Evolutionary conservation across 2,888 invertebrate species (phyloP).

Genomic region (Ochropacha duplaris): DNA sequence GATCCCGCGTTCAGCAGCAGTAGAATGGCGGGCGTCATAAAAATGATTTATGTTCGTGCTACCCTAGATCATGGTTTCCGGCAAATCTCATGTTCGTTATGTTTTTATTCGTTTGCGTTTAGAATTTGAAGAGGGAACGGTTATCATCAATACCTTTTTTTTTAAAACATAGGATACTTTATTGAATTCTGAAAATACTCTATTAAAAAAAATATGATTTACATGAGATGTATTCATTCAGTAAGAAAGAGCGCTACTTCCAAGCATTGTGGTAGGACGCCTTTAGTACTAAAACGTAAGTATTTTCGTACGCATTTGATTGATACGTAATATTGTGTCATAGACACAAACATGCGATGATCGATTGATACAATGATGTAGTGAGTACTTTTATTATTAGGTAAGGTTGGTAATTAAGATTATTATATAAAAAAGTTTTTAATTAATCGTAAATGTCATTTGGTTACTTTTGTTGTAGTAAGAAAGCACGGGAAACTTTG

Average conservation of each 20-base stretch:
- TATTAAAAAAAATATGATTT: no score
- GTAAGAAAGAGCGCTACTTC: no score
- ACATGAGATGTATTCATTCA: no score
- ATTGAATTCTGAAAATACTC: no score
- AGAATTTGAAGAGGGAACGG: not conserved
- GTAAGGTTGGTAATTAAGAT: not conserved
- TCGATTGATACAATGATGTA: not conserved
- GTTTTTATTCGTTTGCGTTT: not conserved
- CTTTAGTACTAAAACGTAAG: not conserved
- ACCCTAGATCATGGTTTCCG: conserved; percentile 11
- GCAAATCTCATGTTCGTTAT: conserved; percentile 4
- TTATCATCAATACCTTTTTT: not conserved
- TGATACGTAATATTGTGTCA: not conserved
- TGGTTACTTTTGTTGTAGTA: no score
- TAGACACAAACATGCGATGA: not conserved
- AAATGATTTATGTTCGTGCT: conserved; percentile 8
- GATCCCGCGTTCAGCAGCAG: not conserved
- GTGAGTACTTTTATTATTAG: not conserved
- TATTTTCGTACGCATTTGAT: not conserved
- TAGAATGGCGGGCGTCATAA: not conserved
- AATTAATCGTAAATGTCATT: no score
- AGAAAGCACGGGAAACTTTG: no score
- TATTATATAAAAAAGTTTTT: no score
- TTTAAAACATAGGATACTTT: no score
- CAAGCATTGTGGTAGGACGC: no score